Percentiles rank a stretch among this genome's conserved stretches.
Evolutionary conservation across 2,797 vertebrate genomes (phyloP).

Genomic region (Amniataba percoides): DNA sequence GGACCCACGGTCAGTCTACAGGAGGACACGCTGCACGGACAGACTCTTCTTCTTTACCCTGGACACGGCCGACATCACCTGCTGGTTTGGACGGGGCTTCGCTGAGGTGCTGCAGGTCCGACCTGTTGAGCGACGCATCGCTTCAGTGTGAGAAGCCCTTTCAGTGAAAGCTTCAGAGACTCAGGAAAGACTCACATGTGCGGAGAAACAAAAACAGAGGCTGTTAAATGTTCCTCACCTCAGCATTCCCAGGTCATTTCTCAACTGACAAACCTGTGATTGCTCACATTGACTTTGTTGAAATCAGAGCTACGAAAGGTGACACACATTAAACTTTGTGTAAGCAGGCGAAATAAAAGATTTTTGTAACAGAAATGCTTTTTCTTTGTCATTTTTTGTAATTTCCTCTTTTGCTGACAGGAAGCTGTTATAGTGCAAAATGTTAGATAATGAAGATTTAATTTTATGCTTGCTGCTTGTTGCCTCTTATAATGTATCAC

Average conservation of each 20-base stretch:
- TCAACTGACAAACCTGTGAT: background rate
- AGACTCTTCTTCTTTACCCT: constrained; percentile 91
- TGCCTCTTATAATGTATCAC: background rate
- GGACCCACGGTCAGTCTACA: constrained; percentile 91
- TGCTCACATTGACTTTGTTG: background rate
- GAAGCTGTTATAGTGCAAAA: background rate
- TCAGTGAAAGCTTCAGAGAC: background rate
- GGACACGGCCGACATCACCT: constrained; percentile 89
- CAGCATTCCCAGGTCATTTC: background rate
- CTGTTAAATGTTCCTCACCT: background rate
- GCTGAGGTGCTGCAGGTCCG: constrained; percentile 89
- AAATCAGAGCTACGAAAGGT: background rate
- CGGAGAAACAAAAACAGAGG: constrained; percentile 1
- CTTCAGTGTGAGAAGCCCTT: constrained; percentile 9
- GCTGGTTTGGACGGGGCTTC: constrained; percentile 92
- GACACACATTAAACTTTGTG: background rate
- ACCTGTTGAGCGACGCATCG: constrained; percentile 43
- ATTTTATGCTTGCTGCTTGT: background rate
- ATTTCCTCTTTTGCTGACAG: background rate
- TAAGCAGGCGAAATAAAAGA: constrained; percentile 20
- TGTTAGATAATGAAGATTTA: background rate
- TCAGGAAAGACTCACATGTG: constrained; percentile 7
- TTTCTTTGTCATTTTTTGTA: background rate
- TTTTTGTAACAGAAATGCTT: constrained; percentile 1
- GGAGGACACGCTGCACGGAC: constrained; percentile 88